Base-by-base conservation (phyloP, 1,140 invertebrate genomes). In the Bombus pyrosoma region DNA sequence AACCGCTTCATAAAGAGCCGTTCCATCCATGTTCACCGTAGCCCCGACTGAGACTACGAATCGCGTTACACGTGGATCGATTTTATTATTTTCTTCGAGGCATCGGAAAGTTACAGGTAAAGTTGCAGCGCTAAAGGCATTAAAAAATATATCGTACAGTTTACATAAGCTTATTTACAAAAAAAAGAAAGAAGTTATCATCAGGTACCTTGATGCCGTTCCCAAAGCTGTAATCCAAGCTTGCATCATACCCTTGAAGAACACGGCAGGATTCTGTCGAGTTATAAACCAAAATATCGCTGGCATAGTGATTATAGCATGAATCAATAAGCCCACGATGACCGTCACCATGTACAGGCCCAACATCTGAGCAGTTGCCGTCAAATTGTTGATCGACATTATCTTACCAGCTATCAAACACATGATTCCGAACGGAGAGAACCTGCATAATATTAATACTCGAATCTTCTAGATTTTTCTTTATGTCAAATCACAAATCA, bases 71-170 rank as follows among this genome's bases (percentile, higher is more conserved):
- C 97, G 94, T 28, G 96, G 94, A 93, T 98, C 97, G 73, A 98
- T 96, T 84, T 96, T 96, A 85, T 97, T 96, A 88, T 97, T 97
- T 89, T 97, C 97, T 93, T 98, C 97, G 89, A 98, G 95, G 94
- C 97, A 98, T 47, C 96, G 96, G 91, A 98, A 97, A 13, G 97
- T 97, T 59, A 98, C 95, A 3, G 97, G 97, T 83, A 98, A 95
- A 66, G 97, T 97, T 6, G 97, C 97, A 66, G 97, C 96, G 91
- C 97, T 97, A 92, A 71, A 89, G 92, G 81, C 28, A 87, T 62
- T 28, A 8, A 12, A 32, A 32, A 25, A 22, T 62, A 25, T 4
- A 18, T 37, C 12, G 10, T 1, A 66, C 25, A 8, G 32, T 83
- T 74, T n/a, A 1, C 10, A 22, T 3, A 32, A 15, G 15, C 0